Evolutionary conservation across 2,888 invertebrate genomes (phyloP).

Genomic region (Xestoiulus laeticollis): DNA sequence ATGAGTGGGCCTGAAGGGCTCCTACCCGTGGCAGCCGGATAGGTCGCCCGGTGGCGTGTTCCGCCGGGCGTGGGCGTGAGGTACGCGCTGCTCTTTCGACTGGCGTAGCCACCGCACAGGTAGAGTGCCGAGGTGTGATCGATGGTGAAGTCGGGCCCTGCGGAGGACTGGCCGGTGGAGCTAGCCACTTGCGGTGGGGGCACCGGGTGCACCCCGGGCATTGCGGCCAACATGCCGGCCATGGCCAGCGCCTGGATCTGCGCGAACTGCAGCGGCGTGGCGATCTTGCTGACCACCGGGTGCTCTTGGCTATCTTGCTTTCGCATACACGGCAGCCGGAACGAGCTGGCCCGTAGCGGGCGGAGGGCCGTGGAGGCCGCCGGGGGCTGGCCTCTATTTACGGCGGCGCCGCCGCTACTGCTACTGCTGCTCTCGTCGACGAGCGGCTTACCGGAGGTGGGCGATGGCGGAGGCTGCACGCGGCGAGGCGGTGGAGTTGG

Average conservation of each 20-base stretch:
- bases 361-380: slow-evolving; percentile 65
- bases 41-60: slow-evolving; percentile 52
- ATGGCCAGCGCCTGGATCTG: slow-evolving; percentile 77
- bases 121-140: slow-evolving; percentile 48
- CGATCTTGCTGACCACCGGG: slow-evolving; percentile 68
- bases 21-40: slow-evolving; percentile 53
- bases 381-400: not conserved
- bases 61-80: slow-evolving; percentile 51
- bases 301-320: slow-evolving; percentile 66
- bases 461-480: slow-evolving; percentile 21
- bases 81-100: slow-evolving; percentile 51
- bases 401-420: not conserved
- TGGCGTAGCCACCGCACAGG: slow-evolving; percentile 44
- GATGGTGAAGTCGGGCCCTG: slow-evolving; percentile 15
- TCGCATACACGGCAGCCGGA: slow-evolving; percentile 64
- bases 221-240: slow-evolving; percentile 72
- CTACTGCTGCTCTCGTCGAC: not conserved
- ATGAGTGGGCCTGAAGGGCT: not conserved
- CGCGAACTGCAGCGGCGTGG: slow-evolving; percentile 75
- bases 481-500: slow-evolving; percentile 52
- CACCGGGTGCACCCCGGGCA: slow-evolving; percentile 32
- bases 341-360: slow-evolving; percentile 59
- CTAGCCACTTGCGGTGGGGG: slow-evolving; percentile 57
- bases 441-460: not conserved
- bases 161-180: slow-evolving; percentile 57